Evolutionary conservation across 1,140 invertebrate genomes (phyloP).

Genomic region (Phenacoccus solenopsis): DNA sequence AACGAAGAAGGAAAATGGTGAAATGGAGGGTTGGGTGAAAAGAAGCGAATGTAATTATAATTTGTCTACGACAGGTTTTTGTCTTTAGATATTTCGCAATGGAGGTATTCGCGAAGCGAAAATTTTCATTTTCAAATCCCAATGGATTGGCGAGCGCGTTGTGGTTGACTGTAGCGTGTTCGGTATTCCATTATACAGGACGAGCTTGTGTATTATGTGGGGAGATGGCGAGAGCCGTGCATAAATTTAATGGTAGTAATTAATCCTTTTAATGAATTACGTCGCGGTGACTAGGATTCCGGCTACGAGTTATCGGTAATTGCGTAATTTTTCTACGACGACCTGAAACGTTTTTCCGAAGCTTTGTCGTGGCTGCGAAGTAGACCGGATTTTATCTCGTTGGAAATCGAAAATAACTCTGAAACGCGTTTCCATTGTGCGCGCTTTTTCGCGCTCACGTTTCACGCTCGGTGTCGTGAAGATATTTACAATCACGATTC

Average conservation of each 20-base stretch:
- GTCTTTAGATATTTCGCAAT: too few species aligned
- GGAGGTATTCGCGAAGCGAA: too few species aligned
- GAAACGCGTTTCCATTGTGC: neutral
- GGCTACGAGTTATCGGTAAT: too few species aligned
- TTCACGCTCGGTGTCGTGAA: neutral
- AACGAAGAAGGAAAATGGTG: too few species aligned
- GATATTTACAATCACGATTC: neutral
- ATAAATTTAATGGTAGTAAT: neutral
- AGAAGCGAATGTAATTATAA: neutral
- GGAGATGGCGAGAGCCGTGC: neutral
- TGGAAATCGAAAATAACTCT: too few species aligned
- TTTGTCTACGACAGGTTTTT: too few species aligned
- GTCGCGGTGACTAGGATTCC: too few species aligned
- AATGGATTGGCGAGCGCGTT: neutral
- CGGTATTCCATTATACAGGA: neutral
- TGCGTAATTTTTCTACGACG: too few species aligned
- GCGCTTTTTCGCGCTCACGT: neutral
- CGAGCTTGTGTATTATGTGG: neutral
- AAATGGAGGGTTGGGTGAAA: too few species aligned
- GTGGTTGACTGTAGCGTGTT: neutral
- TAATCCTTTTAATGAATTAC: conserved; percentile 3
- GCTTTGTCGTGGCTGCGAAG: too few species aligned
- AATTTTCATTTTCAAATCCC: conserved; percentile 2
- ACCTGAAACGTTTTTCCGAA: too few species aligned
- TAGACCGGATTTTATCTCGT: too few species aligned